Base-by-base conservation (phyloP, 2,888 invertebrate genomes). In the Plebejus anna region DNA sequence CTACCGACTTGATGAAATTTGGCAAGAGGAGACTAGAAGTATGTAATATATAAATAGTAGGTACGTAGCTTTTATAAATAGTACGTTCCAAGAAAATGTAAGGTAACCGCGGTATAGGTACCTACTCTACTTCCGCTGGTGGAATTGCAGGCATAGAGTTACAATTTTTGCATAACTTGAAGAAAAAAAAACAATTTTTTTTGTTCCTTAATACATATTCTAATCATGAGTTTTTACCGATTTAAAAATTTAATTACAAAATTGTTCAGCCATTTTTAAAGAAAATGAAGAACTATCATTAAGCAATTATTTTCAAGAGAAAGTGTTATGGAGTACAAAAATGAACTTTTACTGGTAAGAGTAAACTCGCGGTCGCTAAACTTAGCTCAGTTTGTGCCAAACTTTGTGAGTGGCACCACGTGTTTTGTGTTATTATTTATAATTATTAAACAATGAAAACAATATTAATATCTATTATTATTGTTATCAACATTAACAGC, bases 401-500 rank as follows among this genome's bases (percentile, higher is more conserved):
- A 36, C 32, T 4, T 66, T 13, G 66, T 36, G 66, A 32, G 32
- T 0, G 32, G 32, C 66, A 16, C 32, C 66, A 16, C 66, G 66
- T 66, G 66, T 66, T 36, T 36, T 4, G 66, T 66, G 32, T 32
- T 36, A 66, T 66, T 16, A 61, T 61, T 9, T 36, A 36, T 13
- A 9, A 36, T 66, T 16, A 66, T 13, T 66, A 66, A 36, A 86
- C 81, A 83, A 94, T 93, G 93, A 93, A 88, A 84, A 83, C 88
- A 61, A 79, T 91, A 76, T 85, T 90, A 81, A 87, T 87, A 80
- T 88, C 85, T 83, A 80, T 91, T 76, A 86, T 92, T 82, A 85
- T 92, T 75, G 83, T 93, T 61, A 84, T 86, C 6, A 91, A 91
- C 82, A 86, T 92, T 1, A 92, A 90, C 78, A 84, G 89, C 80